Conservation (phyloP, 2,113 vertebrate genomes). For the Egretta garzetta region DNA sequence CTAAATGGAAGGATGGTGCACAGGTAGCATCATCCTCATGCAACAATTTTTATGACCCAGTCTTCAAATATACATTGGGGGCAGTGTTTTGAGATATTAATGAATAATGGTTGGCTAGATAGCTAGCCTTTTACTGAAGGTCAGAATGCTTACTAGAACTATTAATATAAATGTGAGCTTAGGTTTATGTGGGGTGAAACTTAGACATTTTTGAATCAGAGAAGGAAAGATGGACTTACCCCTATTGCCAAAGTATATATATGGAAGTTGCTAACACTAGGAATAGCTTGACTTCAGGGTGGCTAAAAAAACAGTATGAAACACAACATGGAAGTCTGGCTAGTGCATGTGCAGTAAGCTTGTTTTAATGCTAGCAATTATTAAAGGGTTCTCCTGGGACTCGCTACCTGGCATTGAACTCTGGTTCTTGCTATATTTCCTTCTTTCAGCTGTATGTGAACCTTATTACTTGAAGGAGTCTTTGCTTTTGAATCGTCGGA, state of each 20-base stretch:
- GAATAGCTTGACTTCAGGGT: background rate
- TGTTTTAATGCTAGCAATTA: background rate
- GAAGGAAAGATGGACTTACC: background rate
- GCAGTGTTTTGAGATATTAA: background rate
- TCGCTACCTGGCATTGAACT: background rate
- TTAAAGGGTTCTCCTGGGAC: background rate
- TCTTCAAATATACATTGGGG: fast-evolving
- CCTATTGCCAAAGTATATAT: background rate
- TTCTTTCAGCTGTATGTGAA: background rate
- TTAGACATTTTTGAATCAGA: fast-evolving
- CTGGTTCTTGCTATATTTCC: background rate
- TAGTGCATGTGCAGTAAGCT: background rate
- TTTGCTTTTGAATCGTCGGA: background rate
- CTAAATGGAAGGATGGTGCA: background rate
- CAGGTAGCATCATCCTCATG: background rate
- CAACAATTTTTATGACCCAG: background rate
- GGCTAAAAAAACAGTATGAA: background rate
- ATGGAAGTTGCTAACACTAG: background rate
- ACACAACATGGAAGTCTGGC: background rate
- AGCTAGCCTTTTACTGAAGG: background rate
- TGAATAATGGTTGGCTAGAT: background rate
- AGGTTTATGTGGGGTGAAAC: background rate
- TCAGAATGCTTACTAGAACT: background rate
- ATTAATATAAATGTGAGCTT: background rate
- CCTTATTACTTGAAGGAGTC: background rate